Evolutionary conservation across 2,113 vertebrate genomes (phyloP).

Genomic region (Scomber japonicus): DNA sequence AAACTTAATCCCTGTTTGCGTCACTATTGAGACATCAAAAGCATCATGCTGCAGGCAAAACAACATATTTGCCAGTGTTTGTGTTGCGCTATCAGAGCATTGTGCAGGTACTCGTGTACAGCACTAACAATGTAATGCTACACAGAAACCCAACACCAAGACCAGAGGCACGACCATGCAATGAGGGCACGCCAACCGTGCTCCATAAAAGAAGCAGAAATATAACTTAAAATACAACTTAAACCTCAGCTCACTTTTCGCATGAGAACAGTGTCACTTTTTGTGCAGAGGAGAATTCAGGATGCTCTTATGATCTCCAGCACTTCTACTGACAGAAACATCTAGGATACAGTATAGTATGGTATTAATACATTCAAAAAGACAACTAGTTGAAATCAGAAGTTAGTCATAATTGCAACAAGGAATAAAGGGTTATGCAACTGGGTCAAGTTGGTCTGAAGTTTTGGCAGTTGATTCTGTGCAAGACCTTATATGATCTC

Average conservation of each 20-base stretch:
- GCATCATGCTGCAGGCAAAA: slow-evolving; percentile 10
- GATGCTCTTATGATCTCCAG: background rate
- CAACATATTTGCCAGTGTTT: background rate
- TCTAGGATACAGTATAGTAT: background rate
- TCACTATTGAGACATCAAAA: slow-evolving; percentile 20
- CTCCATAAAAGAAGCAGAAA: slow-evolving; percentile 50
- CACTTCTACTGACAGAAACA: background rate
- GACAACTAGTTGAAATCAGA: background rate
- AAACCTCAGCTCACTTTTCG: slow-evolving; percentile 24
- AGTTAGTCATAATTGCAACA: background rate
- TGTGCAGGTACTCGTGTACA: background rate
- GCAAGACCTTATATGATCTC: background rate
- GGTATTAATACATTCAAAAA: background rate
- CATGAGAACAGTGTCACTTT: slow-evolving; percentile 1
- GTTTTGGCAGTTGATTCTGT: slow-evolving; percentile 4
- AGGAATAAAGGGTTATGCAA: slow-evolving; percentile 4
- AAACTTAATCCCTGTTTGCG: background rate
- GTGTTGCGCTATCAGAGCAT: slow-evolving; percentile 25
- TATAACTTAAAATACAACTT: slow-evolving; percentile 41
- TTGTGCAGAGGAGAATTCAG: slow-evolving; percentile 50
- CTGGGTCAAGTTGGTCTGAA: background rate
- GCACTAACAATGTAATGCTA: slow-evolving; percentile 1
- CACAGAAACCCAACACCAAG: slow-evolving; percentile 57
- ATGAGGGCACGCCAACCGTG: background rate
- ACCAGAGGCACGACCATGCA: slow-evolving; percentile 16